Base-by-base conservation (phyloP, 1,140 invertebrate genomes). In the Gyrodactylus bullatarudis region DNA sequence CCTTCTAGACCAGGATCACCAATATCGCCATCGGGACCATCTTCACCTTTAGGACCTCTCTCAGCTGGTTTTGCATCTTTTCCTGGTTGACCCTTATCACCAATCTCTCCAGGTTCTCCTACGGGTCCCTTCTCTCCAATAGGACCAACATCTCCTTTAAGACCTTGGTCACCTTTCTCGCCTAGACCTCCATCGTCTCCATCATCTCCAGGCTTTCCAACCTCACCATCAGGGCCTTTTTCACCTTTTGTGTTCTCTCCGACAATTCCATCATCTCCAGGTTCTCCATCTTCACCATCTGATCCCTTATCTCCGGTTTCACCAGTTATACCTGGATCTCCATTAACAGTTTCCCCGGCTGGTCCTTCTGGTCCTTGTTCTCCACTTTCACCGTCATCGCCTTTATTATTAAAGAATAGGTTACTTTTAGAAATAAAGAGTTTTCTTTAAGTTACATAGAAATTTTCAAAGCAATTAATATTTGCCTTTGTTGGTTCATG, bases 201-300 rank as follows among this genome's bases (percentile, higher is more conserved):
- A 23, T 76, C 70, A 20, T 74, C 75, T 23, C 78, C 79, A 16
- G 21, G 25, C 1, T 72, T n/a, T 16, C 34, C 34, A 8, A 16
- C 8, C n/a, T 54, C 26, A 21, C 78, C 78, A 69, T 54, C 22
- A 69, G 23, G 19, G n/a, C 71, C 26, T 20, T 73, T 74, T 26
- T 70, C 70, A 72, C 70, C 26, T 20, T 73, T 68, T 19, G n/a
- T n/a, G n/a, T n/a, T n/a, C n/a, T 54, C 34, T 16, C 34, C 34
- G 8, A 16, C n/a, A 8, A 25, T 20, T 19, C 69, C 74, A 70
- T 68, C 16, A 19, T n/a, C 20, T 77, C 82, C 76, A 75, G 80
- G 74, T 82, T 85, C 86, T 87, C 81, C 80, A 78, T 68, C 26
- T 71, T 70, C 2, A 21, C 74, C 74, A 69, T 75, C 21, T n/a